Evolutionary conservation across 1,140 invertebrate genomes (phyloP).

Genomic region (Achroia grisella): DNA sequence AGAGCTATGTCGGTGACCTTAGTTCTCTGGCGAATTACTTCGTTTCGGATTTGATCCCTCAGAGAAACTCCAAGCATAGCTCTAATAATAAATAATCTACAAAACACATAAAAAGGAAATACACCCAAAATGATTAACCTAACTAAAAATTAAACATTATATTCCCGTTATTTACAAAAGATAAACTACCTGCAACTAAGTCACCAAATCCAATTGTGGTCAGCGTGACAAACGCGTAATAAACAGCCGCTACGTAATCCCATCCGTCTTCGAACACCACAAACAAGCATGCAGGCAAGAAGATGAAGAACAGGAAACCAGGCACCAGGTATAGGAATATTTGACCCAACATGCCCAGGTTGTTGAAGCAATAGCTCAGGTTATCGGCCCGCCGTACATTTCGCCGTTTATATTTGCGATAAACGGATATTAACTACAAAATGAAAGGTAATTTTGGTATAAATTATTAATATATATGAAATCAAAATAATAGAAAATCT

Average conservation of each 20-base stretch:
- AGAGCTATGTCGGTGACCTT: no score
- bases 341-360: conserved; percentile 82
- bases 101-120: no score
- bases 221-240: conserved; percentile 93
- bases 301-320: conserved; percentile 92
- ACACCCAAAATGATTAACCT: no score
- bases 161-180: no score
- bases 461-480: no score
- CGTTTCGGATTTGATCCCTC: no score
- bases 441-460: no score
- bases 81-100: no score
- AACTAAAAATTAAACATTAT: no score
- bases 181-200: conserved; percentile 81
- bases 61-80: no score
- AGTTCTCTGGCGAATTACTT: no score
- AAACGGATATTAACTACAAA: conserved; percentile 81
- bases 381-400: conserved; percentile 74
- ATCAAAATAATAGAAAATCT: no score
- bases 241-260: conserved; percentile 91
- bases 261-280: conserved; percentile 87
- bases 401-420: conserved; percentile 84
- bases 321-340: conserved; percentile 87
- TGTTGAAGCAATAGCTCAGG: conserved; percentile 77
- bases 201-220: conserved; percentile 97
- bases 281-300: conserved; percentile 93